Evolutionary conservation across 1,140 invertebrate genomes (phyloP).

Genomic region (Brachionus calyciflorus): DNA sequence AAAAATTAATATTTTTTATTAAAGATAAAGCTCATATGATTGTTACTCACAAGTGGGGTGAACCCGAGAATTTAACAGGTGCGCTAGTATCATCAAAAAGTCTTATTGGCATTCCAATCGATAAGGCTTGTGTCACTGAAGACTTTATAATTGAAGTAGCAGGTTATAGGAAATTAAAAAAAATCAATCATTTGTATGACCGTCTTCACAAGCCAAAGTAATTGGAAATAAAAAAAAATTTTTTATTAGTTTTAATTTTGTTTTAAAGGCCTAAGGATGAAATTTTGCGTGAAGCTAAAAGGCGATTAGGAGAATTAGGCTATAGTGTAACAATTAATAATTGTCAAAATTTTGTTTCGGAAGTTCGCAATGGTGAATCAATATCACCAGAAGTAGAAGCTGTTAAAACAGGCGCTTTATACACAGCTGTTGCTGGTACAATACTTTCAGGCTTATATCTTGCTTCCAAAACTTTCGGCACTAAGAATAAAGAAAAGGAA

Average conservation of each 20-base stretch:
- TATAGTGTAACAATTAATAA: conserved; percentile 6
- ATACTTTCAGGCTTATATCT: no score
- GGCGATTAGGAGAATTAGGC: not conserved
- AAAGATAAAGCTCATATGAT: conserved; percentile 20
- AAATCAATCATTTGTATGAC: conserved; percentile 11
- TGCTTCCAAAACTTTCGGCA: no score
- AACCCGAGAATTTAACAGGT: not conserved
- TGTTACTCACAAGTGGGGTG: conserved; percentile 15
- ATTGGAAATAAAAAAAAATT: not conserved
- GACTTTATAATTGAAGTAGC: conserved; percentile 42
- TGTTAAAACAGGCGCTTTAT: not conserved
- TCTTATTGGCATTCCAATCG: conserved; percentile 12
- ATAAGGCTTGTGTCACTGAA: conserved; percentile 30
- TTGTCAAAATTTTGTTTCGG: conserved; percentile 10
- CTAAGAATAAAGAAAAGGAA: not conserved
- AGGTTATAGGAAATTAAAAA: not conserved
- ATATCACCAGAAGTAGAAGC: conserved; percentile 11
- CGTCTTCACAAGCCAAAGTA: not conserved
- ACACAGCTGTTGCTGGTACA: no score
- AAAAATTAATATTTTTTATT: no score
- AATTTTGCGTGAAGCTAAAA: not conserved
- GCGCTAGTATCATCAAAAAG: not conserved
- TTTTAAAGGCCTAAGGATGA: conserved; percentile 5
- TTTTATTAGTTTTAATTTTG: not conserved
- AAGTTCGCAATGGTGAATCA: not conserved